These are phyloP conservation scores for Rhinolophus sinicus DNA, from an alignment of 2,113 vertebrate species.

Conservation along the genomic window DNA sequence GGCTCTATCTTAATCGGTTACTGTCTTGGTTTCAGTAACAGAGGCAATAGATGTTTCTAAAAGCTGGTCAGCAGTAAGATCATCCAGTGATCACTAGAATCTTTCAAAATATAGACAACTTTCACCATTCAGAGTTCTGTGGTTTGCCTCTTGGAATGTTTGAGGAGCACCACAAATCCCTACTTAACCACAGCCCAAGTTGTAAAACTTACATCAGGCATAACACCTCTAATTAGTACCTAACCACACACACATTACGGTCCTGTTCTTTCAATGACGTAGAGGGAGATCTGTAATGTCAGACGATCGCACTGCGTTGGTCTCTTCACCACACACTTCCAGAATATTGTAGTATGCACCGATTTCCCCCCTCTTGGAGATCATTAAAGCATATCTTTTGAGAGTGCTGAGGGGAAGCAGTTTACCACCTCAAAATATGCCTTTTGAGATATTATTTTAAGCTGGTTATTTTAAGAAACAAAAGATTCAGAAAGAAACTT, in stretches of 20 bases:
- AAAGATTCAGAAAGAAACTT: neutral
- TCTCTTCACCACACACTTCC: neutral
- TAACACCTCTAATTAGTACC: neutral
- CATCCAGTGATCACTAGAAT: neutral
- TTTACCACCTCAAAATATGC: neutral
- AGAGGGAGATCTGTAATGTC: neutral
- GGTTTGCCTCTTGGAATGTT: constrained; percentile 30
- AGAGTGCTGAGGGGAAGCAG: neutral
- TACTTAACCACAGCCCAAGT: neutral
- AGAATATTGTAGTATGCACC: neutral
- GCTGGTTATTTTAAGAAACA: neutral
- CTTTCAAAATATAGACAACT: neutral
- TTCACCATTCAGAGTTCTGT: neutral
- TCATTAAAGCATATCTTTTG: neutral
- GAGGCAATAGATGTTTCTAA: neutral
- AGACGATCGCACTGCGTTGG: neutral
- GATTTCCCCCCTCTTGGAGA: neutral
- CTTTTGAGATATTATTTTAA: neutral
- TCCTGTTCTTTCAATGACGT: neutral
- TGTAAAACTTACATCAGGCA: neutral
- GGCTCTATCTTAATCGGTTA: neutral
- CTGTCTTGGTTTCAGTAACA: neutral
- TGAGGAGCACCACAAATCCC: constrained; percentile 58
- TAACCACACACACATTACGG: neutral
- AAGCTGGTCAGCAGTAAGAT: neutral